Evolutionary conservation across 2,113 vertebrate species (phyloP), one percentile per base, ranked within the genome.

Genomic region (Leucoraja erinaceus): DNA sequence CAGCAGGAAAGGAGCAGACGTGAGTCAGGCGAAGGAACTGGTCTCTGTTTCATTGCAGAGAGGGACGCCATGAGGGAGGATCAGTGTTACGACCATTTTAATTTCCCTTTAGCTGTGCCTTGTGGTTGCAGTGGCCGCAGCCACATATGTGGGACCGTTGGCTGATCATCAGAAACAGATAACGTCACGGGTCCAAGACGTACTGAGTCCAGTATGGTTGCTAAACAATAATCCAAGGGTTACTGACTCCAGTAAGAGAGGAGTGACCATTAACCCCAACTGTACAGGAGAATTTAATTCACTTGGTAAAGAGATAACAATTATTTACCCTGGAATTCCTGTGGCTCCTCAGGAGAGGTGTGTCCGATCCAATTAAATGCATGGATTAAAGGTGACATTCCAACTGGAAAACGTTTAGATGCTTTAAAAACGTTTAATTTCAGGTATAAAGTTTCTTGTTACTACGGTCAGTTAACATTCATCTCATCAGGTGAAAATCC

Each of bases 1-100:
- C 93, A 99, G 98, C 95, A 99, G 98, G 96, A 98, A 98, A 96
- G 97, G 99, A 94, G 96, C 97, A 0, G 98, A 99, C 94, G 99
- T 99, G 96, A 96, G 97, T 97, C 93, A 63, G 83, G 83, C 59
- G 12, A 63, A 88, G 59, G 83, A 88, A 31, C 59, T 88, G 83
- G 56, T 88, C 31, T 88, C 63, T 88, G n/a, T n/a, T 63, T 66
- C n/a, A 31, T 31, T 66, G 5, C n/a, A 88, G 59, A 88, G 83
- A 88, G 59, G 63, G 56, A 10, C 12, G 14, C 83, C 56, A 0
- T 16, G 28, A 63, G 56, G 83, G 81, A 11, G 10, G 28, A 22
- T 84, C 79, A 84, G 47, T 28, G 54, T 84, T 59, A 61, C 11
- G 56, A 33, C 14, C 61, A 33, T 14, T 88, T 88, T 63, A 88